Evolutionary conservation across 1,140 invertebrate species (phyloP).

Genomic region (Fragariocoptes setiger): DNA sequence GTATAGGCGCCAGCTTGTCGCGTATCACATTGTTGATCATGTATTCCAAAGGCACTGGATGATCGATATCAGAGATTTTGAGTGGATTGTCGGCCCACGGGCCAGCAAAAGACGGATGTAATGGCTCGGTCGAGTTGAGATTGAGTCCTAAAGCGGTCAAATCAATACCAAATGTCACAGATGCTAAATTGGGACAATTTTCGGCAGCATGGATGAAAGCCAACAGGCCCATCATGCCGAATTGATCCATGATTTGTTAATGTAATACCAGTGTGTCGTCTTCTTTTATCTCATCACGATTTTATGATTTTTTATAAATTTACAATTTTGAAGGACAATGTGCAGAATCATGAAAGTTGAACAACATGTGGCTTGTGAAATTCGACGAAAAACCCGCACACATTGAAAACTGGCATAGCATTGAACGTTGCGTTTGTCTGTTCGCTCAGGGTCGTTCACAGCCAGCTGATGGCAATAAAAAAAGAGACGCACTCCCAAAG

Average conservation of each 20-base stretch:
- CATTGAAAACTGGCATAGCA: too few species aligned
- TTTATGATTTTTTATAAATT: too few species aligned
- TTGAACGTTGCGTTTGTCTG: too few species aligned
- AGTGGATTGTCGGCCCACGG: constrained; percentile 91
- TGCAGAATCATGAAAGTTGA: too few species aligned
- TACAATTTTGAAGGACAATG: too few species aligned
- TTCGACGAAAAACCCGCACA: too few species aligned
- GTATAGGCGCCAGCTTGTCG: constrained; percentile 54
- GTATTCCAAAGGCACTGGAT: constrained; percentile 91
- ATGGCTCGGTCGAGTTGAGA: constrained; percentile 69
- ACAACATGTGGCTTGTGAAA: too few species aligned
- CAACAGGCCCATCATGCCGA: constrained; percentile 85
- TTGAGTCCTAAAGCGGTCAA: constrained; percentile 84
- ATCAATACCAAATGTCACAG: constrained; percentile 78
- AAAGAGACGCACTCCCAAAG: too few species aligned
- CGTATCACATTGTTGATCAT: constrained; percentile 44
- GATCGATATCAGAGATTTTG: constrained; percentile 87
- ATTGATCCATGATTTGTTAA: constrained; percentile 96
- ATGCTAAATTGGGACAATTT: constrained; percentile 74
- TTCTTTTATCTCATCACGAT: too few species aligned
- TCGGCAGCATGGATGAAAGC: constrained; percentile 90
- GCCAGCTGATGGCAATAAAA: too few species aligned
- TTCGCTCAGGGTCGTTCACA: too few species aligned
- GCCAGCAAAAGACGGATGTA: constrained; percentile 85
- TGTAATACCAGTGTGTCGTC: too few species aligned